A percentile compares a stretch with the other conserved stretches of the same genome.
Evolutionary conservation across 2,113 vertebrate genomes (phyloP).

Genomic region (Orycteropus afer): DNA sequence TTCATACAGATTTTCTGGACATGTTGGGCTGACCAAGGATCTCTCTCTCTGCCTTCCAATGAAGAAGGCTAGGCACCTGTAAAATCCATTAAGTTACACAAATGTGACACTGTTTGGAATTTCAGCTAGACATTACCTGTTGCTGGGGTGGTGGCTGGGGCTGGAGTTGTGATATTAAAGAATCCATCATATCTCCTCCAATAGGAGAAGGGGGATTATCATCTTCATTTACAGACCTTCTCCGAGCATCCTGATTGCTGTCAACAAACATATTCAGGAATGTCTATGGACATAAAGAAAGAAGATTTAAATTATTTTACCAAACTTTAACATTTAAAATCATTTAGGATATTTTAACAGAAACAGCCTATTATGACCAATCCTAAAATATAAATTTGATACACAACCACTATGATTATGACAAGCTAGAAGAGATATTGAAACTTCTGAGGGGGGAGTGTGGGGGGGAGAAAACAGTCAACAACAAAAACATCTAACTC

Average conservation of each 20-base stretch:
- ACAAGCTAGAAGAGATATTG: slow-evolving; percentile 12
- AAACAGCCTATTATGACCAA: not conserved
- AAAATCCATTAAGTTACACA: slow-evolving; percentile 34
- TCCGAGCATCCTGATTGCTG: slow-evolving; percentile 97
- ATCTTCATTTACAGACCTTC: slow-evolving; percentile 97
- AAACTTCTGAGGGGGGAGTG: not conserved
- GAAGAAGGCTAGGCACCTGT: not conserved
- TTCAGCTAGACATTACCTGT: slow-evolving; percentile 85
- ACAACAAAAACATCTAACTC: slow-evolving; percentile 11
- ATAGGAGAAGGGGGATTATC: slow-evolving; percentile 99
- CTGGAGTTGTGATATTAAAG: slow-evolving; percentile 93
- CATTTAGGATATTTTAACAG: slow-evolving; percentile 35
- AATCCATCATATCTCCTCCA: slow-evolving; percentile 96
- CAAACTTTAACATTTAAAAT: slow-evolving; percentile 34
- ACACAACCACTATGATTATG: slow-evolving; percentile 1
- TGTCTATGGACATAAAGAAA: slow-evolving; percentile 87
- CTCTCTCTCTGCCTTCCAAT: slow-evolving; percentile 19
- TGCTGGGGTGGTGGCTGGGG: slow-evolving; percentile 88
- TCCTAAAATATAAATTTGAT: slow-evolving; percentile 37
- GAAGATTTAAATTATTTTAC: slow-evolving; percentile 45
- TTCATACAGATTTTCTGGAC: not conserved
- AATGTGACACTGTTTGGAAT: not conserved
- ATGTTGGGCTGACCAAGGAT: not conserved
- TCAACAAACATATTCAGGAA: slow-evolving; percentile 99
- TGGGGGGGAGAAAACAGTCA: not conserved